Evolutionary conservation across 1,140 invertebrate genomes (phyloP).

Genomic region (Papilio aristodemus): DNA sequence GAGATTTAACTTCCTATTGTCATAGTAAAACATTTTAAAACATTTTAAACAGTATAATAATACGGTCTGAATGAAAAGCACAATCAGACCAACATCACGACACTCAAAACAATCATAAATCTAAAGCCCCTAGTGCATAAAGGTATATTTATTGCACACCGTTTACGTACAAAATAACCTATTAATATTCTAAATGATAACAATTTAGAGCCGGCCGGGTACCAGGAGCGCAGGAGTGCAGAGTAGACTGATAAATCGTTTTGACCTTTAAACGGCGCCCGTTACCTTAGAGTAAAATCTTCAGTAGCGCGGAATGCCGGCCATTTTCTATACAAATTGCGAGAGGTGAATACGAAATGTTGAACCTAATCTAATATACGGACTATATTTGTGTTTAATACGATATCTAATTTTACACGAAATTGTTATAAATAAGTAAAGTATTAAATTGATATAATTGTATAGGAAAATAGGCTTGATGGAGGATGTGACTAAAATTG

Average conservation of each 20-base stretch:
- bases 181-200: slow-evolving; percentile 66
- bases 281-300: slow-evolving; percentile 35
- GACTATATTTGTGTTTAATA: background rate
- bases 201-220: slow-evolving; percentile 52
- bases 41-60: background rate
- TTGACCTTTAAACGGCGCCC: slow-evolving; percentile 40
- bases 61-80: slow-evolving; percentile 18
- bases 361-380: slow-evolving; percentile 6
- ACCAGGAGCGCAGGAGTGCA: slow-evolving; percentile 44
- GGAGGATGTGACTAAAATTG: too few relatives aligned
- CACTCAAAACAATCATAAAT: slow-evolving; percentile 43
- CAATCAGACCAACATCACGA: slow-evolving; percentile 31
- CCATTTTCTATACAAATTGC: slow-evolving; percentile 34
- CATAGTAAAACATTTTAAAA: background rate
- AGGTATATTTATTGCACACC: slow-evolving; percentile 50
- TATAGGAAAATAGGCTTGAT: too few relatives aligned
- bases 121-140: slow-evolving; percentile 41
- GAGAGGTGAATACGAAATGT: slow-evolving; percentile 32
- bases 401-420: background rate
- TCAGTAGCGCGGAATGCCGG: slow-evolving; percentile 32
- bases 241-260: slow-evolving; percentile 49
- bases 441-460: too few relatives aligned
- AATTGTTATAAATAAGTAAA: background rate
- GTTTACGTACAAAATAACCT: slow-evolving; percentile 58
- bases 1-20: background rate